Percentiles rank a stretch among this genome's conserved stretches.
Evolutionary conservation across 2,113 vertebrate genomes (phyloP).

Genomic region (Lycaon pictus): DNA sequence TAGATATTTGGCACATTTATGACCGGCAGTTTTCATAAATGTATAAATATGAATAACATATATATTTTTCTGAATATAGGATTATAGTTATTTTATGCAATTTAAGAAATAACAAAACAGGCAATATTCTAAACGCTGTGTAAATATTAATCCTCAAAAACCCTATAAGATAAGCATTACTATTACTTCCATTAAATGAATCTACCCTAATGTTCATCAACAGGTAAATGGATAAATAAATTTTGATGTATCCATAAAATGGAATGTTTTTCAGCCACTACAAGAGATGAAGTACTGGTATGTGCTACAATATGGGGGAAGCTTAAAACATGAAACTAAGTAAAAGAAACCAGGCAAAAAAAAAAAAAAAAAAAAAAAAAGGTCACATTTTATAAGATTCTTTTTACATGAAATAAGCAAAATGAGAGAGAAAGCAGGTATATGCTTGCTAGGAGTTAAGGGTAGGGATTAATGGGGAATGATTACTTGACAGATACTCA

Average conservation of each 20-base stretch:
- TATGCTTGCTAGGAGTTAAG: not conserved
- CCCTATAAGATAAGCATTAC: not conserved
- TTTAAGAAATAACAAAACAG: not conserved
- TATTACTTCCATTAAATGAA: not conserved
- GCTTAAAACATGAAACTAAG: not conserved
- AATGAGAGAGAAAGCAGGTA: not conserved
- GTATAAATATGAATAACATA: not conserved
- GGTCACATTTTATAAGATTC: not conserved
- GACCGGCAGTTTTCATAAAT: not conserved
- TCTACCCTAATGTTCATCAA: not conserved
- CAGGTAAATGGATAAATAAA: not conserved
- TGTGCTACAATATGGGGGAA: not conserved
- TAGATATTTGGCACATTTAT: not conserved
- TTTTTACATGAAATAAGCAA: not conserved
- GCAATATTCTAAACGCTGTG: not conserved
- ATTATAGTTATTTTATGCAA: conserved; percentile 33
- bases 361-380: not conserved
- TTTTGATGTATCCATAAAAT: not conserved
- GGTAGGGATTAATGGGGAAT: not conserved
- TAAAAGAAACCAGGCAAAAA: not conserved
- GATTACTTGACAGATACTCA: not conserved
- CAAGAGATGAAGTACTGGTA: not conserved
- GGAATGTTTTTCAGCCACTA: not conserved
- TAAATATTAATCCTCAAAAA: conserved; percentile 3
- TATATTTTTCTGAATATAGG: not conserved